Evolutionary conservation across 1,140 invertebrate species (phyloP).

Genomic region (Drosophila arawakana): DNA sequence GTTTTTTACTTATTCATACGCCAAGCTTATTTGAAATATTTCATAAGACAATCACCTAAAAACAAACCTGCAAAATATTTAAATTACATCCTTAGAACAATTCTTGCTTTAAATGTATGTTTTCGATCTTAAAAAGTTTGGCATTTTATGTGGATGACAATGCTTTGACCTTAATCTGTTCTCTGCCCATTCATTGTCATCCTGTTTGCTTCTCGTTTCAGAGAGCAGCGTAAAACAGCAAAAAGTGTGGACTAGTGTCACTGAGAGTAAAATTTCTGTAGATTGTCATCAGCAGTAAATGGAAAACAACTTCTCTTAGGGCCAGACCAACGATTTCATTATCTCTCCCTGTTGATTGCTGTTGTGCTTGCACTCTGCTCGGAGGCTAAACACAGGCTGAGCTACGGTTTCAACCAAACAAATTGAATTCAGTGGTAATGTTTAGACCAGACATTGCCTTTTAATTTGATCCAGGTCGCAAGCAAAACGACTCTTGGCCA

Average conservation of each 20-base stretch:
- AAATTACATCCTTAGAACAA: too few species aligned
- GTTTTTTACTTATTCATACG: too few species aligned
- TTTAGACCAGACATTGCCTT: slow-evolving; percentile 69
- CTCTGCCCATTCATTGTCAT: slow-evolving; percentile 44
- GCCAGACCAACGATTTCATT: slow-evolving; percentile 28
- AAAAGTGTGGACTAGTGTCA: slow-evolving; percentile 68
- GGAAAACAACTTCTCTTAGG: slow-evolving; percentile 53
- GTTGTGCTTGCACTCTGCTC: slow-evolving; percentile 38
- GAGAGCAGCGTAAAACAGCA: slow-evolving; percentile 9
- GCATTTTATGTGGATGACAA: too few species aligned
- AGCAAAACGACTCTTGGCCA: slow-evolving; percentile 42
- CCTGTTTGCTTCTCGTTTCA: slow-evolving; percentile 41
- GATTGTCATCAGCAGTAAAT: slow-evolving; percentile 66
- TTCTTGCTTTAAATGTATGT: too few species aligned
- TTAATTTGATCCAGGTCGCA: slow-evolving; percentile 76
- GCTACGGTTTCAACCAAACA: slow-evolving; percentile 71
- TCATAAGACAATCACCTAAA: too few species aligned
- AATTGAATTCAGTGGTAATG: slow-evolving; percentile 80
- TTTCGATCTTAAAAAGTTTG: too few species aligned
- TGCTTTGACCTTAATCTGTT: background rate
- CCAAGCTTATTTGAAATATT: too few species aligned
- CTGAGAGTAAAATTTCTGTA: slow-evolving; percentile 26
- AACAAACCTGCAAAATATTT: too few species aligned
- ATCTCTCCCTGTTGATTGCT: slow-evolving; percentile 3
- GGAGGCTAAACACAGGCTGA: slow-evolving; percentile 35